phyloP scores from a whole-genome alignment of 2,113 vertebrate species.

The Coryphaenoides rupestris region DNA sequence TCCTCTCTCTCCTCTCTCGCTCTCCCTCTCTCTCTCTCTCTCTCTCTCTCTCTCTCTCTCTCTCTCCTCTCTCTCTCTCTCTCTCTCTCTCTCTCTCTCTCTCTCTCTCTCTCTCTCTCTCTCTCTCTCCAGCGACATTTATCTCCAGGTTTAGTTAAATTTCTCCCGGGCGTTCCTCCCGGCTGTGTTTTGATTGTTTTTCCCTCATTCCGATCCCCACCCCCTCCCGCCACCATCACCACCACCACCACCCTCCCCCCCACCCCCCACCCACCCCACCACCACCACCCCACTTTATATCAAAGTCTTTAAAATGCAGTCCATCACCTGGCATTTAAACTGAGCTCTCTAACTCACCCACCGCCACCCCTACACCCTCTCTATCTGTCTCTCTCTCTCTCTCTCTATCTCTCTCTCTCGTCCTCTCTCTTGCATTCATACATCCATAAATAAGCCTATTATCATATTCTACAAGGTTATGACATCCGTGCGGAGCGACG shows the following conservation, averaged over 20 bases:
- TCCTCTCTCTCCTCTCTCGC: too few species aligned
- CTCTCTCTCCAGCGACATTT: too few species aligned
- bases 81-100: background rate
- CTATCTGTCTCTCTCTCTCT: background rate
- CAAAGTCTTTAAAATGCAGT: background rate
- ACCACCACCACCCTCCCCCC: too few species aligned
- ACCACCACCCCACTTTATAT: too few species aligned
- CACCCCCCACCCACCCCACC: too few species aligned
- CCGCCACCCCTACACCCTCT: slow-evolving; percentile 15
- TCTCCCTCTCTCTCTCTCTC: slow-evolving; percentile 8
- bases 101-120: background rate
- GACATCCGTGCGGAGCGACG: slow-evolving; percentile 49
- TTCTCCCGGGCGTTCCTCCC: too few species aligned
- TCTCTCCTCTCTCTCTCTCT: slow-evolving; percentile 1
- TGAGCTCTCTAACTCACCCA: slow-evolving; percentile 1
- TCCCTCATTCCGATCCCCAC: too few species aligned
- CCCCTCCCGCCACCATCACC: too few species aligned
- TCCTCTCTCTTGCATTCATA: slow-evolving; percentile 41
- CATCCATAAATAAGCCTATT: slow-evolving; percentile 57
- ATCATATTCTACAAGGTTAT: slow-evolving; percentile 60
- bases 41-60: background rate
- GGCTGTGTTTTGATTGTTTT: too few species aligned
- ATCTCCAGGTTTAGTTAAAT: too few species aligned
- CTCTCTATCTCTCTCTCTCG: slow-evolving; percentile 12
- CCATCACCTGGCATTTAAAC: slow-evolving; percentile 25